Percentiles rank a stretch among this genome's conserved stretches.
phyloP scores from a whole-genome alignment of 2,113 vertebrate species.

The Stomatorhinus ivindoensis region DNA sequence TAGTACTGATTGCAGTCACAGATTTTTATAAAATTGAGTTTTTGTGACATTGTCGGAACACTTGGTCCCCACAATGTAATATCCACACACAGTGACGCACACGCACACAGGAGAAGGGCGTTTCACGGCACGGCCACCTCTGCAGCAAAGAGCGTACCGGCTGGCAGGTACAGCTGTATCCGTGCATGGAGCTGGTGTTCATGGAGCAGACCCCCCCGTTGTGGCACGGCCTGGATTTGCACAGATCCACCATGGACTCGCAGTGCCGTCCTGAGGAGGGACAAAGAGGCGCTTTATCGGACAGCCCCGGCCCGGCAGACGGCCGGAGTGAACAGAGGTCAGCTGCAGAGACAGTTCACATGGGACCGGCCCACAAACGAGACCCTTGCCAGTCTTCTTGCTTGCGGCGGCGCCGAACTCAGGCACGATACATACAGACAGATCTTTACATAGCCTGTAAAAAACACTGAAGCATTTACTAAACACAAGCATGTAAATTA shows the following conservation, averaged over 20 bases:
- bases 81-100: neutral
- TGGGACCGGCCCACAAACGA: neutral
- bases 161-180: conserved; percentile 77
- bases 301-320: neutral
- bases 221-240: conserved; percentile 74
- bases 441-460: neutral
- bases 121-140: too few relatives aligned
- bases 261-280: conserved; percentile 71
- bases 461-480: neutral
- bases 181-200: conserved; percentile 74
- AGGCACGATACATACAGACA: neutral
- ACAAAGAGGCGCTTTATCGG: neutral
- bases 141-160: conserved; percentile 56
- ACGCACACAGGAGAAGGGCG: neutral
- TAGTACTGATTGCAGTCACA: too few relatives aligned
- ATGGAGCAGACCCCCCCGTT: conserved; percentile 73
- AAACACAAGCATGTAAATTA: neutral
- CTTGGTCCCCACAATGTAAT: neutral
- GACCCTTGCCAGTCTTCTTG: neutral
- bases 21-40: too few relatives aligned
- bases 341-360: neutral
- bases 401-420: neutral
- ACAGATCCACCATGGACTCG: conserved; percentile 80
- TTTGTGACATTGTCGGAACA: too few relatives aligned
- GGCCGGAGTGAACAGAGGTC: neutral